Evolutionary conservation across 2,113 vertebrate species (phyloP), one percentile per base, ranked within the genome.

Genomic region (Murina feae): DNA sequence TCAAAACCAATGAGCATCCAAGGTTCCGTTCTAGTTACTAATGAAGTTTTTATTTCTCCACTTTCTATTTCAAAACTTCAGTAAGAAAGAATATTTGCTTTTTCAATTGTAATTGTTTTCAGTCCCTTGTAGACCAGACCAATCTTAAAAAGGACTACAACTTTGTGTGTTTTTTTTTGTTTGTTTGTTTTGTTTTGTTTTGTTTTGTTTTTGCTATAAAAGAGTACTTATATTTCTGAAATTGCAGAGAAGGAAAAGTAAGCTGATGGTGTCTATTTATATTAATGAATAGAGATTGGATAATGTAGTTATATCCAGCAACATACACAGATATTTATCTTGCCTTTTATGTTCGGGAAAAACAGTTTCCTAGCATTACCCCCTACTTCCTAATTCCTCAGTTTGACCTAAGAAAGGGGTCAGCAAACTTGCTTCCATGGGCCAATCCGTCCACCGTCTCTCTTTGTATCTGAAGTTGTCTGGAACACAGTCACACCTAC

Each of bases 1-100:
- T 97, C 96, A 97, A 97, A 97, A 96, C 89, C 96, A 96, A 97
- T 97, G 93, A 97, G 72, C 87, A 87, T 96, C 81, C 83, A 88
- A 88, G 78, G 63, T 68, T 85, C 68, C 35, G 68, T 87, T 91
- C 82, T 96, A 87, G 78, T 78, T 96, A 78, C 82, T 97, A 97
- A 96, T 96, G 87, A 96, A 97, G 84, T 95, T 97, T 93, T 94
- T 94, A 82, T 94, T 96, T 95, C 78, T 94, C 58, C 78, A 93
- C 89, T 97, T 97, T 97, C 89, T 92, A 95, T 92, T 96, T 94
- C 94, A 93, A 96, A 97, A 97, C 93, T 95, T 94, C 58, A 66
- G 53, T 91, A 94, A 92, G 66, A 69, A 53, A 90, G 84, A 96
- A 89, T 96, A 97, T 95, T 94, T 95, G 71, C 47, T 89, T 93